Conservation (phyloP, 2,113 vertebrate species). For the Lichenostomus cassidix region DNA sequence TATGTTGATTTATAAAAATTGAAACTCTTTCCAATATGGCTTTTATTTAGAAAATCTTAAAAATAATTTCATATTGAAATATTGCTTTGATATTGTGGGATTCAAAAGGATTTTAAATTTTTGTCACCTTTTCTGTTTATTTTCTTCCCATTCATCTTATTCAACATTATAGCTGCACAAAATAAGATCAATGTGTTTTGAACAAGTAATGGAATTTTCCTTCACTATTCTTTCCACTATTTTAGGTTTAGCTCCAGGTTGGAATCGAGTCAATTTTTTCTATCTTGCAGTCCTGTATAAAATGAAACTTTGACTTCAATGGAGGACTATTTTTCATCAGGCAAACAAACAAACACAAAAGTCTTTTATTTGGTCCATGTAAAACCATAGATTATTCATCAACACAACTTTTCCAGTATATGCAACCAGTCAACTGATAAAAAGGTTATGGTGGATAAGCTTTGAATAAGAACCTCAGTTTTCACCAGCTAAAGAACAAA, state of each 20-base stretch:
- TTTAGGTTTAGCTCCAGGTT: not conserved
- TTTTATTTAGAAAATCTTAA: not conserved
- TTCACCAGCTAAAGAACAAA: not conserved
- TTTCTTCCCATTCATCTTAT: not conserved
- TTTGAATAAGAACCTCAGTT: not conserved
- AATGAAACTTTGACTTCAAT: not conserved
- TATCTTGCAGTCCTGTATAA: not conserved
- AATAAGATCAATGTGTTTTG: not conserved
- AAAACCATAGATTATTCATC: not conserved
- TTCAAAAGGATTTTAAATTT: not conserved
- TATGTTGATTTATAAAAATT: not conserved
- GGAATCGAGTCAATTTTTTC: not conserved
- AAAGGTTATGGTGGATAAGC: not conserved
- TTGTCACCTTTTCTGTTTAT: not conserved
- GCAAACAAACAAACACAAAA: not conserved
- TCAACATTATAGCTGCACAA: not conserved
- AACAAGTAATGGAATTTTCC: not conserved
- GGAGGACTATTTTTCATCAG: not conserved
- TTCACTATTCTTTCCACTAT: not conserved
- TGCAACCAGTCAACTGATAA: not conserved
- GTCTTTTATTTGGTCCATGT: not conserved
- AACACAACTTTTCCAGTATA: not conserved
- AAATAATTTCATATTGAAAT: not conserved
- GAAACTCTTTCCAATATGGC: not conserved
- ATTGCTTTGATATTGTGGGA: not conserved